Percentiles rank a stretch among this genome's conserved stretches.
phyloP scores from a whole-genome alignment of 2,888 invertebrate species.

The Strigamia transsilvanica region DNA sequence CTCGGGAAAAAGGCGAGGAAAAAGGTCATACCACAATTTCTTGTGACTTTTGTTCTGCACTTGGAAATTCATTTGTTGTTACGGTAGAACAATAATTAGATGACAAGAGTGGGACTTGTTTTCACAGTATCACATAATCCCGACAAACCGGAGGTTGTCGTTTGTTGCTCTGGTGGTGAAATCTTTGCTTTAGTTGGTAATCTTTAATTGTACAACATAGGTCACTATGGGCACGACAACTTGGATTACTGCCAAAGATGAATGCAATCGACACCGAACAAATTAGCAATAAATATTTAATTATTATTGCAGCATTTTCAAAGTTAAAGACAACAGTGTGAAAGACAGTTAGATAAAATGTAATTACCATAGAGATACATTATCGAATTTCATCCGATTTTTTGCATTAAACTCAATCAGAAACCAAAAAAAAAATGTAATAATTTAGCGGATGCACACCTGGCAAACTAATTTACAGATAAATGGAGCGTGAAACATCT shows the following conservation, averaged over 20 bases:
- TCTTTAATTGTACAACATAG: neutral
- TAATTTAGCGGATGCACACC: no score
- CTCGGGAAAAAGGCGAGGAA: neutral
- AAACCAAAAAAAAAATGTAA: no score
- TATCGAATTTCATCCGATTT: no score
- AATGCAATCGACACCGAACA: neutral
- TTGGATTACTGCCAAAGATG: constrained; percentile 12
- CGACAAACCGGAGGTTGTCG: neutral
- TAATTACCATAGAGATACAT: no score
- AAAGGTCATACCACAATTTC: constrained; percentile 1
- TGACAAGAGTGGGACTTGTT: neutral
- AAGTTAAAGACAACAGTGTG: neutral
- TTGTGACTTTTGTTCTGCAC: neutral
- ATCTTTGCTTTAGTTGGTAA: neutral
- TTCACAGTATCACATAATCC: neutral
- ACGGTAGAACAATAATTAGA: neutral
- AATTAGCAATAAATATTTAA: constrained; percentile 25
- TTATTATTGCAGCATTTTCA: neutral
- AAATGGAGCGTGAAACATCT: no score
- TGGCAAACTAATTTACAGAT: no score
- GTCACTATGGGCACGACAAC: neutral
- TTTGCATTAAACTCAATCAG: no score
- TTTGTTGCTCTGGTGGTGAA: neutral
- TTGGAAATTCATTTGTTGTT: neutral
- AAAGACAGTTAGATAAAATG: no score